Percentiles rank a stretch among this genome's conserved stretches.
Evolutionary conservation across 2,888 invertebrate genomes (phyloP).

Genomic region (Pantelozetes paolii): DNA sequence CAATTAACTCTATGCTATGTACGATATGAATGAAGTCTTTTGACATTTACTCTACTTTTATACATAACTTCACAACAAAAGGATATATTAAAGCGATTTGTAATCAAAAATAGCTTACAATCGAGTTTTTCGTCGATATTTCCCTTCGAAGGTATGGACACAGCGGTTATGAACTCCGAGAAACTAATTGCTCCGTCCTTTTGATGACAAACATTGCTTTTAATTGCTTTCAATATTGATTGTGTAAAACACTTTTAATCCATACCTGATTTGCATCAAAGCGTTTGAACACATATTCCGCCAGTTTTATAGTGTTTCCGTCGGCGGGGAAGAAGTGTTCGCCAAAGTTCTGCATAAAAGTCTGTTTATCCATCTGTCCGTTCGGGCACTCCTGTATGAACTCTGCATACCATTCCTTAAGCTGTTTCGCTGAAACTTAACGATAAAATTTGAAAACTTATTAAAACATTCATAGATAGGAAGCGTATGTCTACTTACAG

Average conservation of each 20-base stretch:
- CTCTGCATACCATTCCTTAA: slow-evolving; percentile 45
- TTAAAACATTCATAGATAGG: too few species aligned
- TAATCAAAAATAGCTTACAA: slow-evolving; percentile 42
- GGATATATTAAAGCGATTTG: too few species aligned
- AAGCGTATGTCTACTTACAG: slow-evolving; percentile 3
- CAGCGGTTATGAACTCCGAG: slow-evolving; percentile 47
- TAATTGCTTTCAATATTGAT: background rate
- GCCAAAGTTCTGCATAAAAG: slow-evolving; percentile 46
- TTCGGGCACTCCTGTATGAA: slow-evolving; percentile 47
- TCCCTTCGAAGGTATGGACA: slow-evolving; percentile 47
- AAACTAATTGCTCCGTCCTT: slow-evolving; percentile 48
- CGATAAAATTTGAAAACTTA: background rate
- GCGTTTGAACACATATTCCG: slow-evolving; percentile 47
- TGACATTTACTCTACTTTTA: too few species aligned
- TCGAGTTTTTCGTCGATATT: slow-evolving; percentile 47
- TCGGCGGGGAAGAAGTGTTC: slow-evolving; percentile 46
- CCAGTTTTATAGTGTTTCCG: slow-evolving; percentile 45
- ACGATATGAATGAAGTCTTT: too few species aligned
- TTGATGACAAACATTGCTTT: background rate
- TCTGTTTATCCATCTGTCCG: slow-evolving; percentile 47
- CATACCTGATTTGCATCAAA: slow-evolving; percentile 47
- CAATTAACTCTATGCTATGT: too few species aligned
- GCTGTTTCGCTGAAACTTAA: slow-evolving; percentile 31
- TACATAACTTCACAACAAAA: too few species aligned
- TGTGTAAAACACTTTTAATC: background rate